Base-by-base conservation (phyloP, 53 echinoderm and acorn worm genomes). In the Echinarachnius parma region DNA sequence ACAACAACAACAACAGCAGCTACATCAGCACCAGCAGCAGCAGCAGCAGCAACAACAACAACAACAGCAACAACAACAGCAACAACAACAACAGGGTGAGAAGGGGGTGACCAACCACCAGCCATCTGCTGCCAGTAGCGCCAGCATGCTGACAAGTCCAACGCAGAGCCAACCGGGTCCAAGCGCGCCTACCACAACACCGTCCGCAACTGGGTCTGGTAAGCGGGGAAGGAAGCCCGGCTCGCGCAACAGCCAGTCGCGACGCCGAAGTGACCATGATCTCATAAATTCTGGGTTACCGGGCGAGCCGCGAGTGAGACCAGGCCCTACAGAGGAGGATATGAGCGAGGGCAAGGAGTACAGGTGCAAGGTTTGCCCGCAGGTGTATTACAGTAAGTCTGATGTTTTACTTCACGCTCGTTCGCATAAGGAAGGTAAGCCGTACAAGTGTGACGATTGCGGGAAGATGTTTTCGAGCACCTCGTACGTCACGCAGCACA, bases 371-470 rank as follows among this genome's bases (percentile, higher is more conserved):
- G 47, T 95, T 23, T 95, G 95, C 55, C 90, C 95, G 0, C 87
- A 87, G 47, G 78, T 84, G 55, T 95, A 84, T 74, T 95, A 78
- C 65, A 95, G 84, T 34, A 80, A 84, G 46, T 90, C 95, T 4
- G 95, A 95, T 61, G 89, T 95, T 8, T 56, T 91, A 35, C 84
- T 90, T 21, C 95, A 95, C 61, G 78, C 86, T 1, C 60, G 95
- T 21, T 90, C 95, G 2, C 95, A 95, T 79, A 90, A 78, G 13
- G 95, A 95, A 60, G 89, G 89, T 9, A 95, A 95, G 37, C 95
- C 95, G 2, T 85, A 84, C 72, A 95, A 95, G 48, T 95, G 95
- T 60, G 82, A 84, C 28, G 84, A 84, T 21, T 95, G 95, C 66
- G 87, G 80, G 24, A 95, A 95, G 65, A 84, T 84, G 1, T 95